Evolutionary conservation across 2,888 invertebrate genomes (phyloP), one percentile per base, ranked within the genome.

Genomic region (Pristionchus mayeri): DNA sequence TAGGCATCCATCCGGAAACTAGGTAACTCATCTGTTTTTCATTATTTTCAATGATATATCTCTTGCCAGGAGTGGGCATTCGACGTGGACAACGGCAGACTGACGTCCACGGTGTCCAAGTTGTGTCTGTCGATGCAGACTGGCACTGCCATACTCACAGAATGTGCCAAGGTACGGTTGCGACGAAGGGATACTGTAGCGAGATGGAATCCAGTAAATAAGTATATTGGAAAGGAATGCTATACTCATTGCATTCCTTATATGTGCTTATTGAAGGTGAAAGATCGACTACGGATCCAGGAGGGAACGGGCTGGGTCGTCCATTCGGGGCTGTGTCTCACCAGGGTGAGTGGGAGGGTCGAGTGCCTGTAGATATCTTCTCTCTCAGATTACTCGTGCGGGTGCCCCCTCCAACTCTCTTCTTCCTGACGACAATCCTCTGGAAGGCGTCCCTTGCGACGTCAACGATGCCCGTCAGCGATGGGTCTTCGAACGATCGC

Each of bases 21-120:
- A n/a, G n/a, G n/a, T n/a, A n/a, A n/a, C 16, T 30, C 18, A 63
- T 30, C 27, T 27, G 27, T 63, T 63, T 30, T 7, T 11, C 9
- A 30, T 1, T 1, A 11, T n/a, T 63, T 13, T 57, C 57, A 30
- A 34, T 37, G 71, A 30, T 50, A 4, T 48, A 24, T 27, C 11
- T 48, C 24, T 40, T 82, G 82, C 63, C 85, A 91, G 87, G 91
- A 91, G 88, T 92, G 91, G 91, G 86, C 89, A 21, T 90, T 87
- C 86, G 90, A 90, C 81, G 80, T 81, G 30, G 57, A 85, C 13
- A 86, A 83, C 11, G 87, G 89, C 21, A 81, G 84, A 3, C 86
- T 92, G 48, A 86, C 86, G 34, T 90, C 91, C 40, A 87, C 89
- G 3, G 88, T 88, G 21, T 87, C 86, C 21, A 85, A 88, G 24